Evolutionary conservation across 2,888 invertebrate genomes (phyloP).

Genomic region (Eucera pruinosa): DNA sequence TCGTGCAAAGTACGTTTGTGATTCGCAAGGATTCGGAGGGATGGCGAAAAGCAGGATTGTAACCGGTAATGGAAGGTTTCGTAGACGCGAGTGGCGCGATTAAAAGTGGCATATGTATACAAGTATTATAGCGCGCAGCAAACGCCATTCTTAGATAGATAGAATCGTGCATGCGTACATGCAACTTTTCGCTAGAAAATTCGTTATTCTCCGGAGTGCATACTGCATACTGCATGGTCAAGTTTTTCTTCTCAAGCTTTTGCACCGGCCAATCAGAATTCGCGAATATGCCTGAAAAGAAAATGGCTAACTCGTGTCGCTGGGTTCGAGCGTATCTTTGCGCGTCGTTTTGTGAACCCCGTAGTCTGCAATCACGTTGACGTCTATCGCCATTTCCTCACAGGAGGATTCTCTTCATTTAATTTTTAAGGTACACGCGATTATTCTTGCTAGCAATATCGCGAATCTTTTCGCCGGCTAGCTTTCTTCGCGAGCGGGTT

Average conservation of each 20-base stretch:
- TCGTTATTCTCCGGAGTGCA: constrained; percentile 68
- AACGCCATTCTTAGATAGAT: too few relatives aligned
- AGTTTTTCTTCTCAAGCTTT: constrained; percentile 75
- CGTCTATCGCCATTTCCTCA: constrained; percentile 89
- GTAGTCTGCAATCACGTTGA: constrained; percentile 87
- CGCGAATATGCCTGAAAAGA: constrained; percentile 78
- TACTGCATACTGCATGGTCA: constrained; percentile 60
- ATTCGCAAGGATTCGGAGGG: too few relatives aligned
- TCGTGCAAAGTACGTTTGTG: neutral
- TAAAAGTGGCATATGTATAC: too few relatives aligned
- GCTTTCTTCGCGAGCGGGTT: constrained; percentile 7
- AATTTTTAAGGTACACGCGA: constrained; percentile 67
- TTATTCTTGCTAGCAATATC: constrained; percentile 5
- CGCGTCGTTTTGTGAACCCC: constrained; percentile 93
- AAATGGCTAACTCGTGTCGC: constrained; percentile 81
- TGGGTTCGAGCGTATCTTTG: constrained; percentile 89
- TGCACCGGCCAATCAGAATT: constrained; percentile 80
- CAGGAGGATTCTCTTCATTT: constrained; percentile 74
- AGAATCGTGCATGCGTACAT: neutral
- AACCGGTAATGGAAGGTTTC: neutral
- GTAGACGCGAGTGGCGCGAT: too few relatives aligned
- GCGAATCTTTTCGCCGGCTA: neutral
- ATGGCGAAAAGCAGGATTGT: too few relatives aligned
- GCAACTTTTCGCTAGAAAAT: constrained; percentile 30
- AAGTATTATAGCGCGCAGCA: too few relatives aligned